Base-by-base conservation (phyloP, 2,888 invertebrate species). In the Ophraella communa region DNA sequence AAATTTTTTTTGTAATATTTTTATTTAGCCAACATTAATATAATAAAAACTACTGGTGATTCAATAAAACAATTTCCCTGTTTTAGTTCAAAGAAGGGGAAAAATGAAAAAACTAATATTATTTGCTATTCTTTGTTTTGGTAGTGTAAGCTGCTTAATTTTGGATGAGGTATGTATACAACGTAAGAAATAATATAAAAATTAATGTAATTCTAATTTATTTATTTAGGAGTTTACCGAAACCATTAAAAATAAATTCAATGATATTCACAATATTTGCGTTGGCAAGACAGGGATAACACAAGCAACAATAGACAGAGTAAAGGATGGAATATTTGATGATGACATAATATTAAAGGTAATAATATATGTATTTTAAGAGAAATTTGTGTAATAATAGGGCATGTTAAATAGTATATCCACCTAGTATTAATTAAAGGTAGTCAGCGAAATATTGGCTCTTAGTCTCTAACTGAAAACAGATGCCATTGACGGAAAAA, bases 321-420 rank as follows among this genome's bases (percentile, higher is more conserved):
- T 49, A n/a, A 11, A 23, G 1, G 24, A 49, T n/a, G 49, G 49
- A 27, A 49, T 17, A 49, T 49, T 49, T 49, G 49, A 49, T 14
- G 49, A 49, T 47, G 47, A 20, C 21, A 11, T 23, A 3, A 23
- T 21, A 47, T 11, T 47, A 21, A 47, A 47, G 47, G 47, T 47
- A 3, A 45, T 18, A 8, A 8, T 17, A 8, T 14, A 33, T 20
- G n/a, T n/a, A n/a, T n/a, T n/a, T n/a, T n/a, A n/a, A n/a, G n/a
- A n/a, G n/a, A n/a, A n/a, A n/a, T n/a, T n/a, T n/a, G n/a, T n/a
- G n/a, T n/a, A n/a, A n/a, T n/a, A n/a, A n/a, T n/a, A n/a, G n/a
- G n/a, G n/a, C n/a, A n/a, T n/a, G n/a, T n/a, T n/a, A n/a, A n/a
- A n/a, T n/a, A n/a, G n/a, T n/a, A n/a, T n/a, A n/a, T n/a, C n/a